Evolutionary conservation across 1,140 invertebrate genomes (phyloP), one percentile per base, ranked within the genome.

Genomic region (Drosophila murphyi): DNA sequence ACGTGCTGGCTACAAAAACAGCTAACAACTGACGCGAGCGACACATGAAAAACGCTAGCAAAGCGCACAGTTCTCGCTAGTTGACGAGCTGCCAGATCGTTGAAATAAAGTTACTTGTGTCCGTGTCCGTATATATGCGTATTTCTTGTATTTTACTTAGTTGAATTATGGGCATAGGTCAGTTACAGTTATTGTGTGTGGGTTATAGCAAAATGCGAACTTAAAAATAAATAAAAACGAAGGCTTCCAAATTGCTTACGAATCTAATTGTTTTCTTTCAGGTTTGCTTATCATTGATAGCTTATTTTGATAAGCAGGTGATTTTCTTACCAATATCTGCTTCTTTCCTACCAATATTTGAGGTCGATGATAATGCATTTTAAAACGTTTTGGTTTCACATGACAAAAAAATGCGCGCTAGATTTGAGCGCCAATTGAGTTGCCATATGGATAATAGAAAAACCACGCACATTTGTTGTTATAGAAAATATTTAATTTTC

Each of bases 401-500:
- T 20, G 20, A 20, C 20, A 20, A 20, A 0, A 34, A 34, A 34
- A 34, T 5, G 34, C 34, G 34, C 34, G 34, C 5, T 34, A 2
- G 5, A 34, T 34, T 34, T 34, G 5, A 4, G 39, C 39, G 8
- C 20, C 20, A 5, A 12, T 10, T 4, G 12, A 43, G 32, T 67
- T 57, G 28, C 45, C 34, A 50, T 55, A 20, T 35, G n/a, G 20
- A 3, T 29, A 1, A 41, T 61, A 69, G 7, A 43, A 35, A 78
- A 70, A 78, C 54, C 1, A 28, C 29, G 5, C 31, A 20, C 0
- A 20, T 10, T 4, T 55, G 52, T 28, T 51, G 82, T 87, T 81
- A 87, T 80, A 80, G 79, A 87, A 86, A 82, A 61, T 77, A 65
- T 52, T 75, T 75, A 8, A 45, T 80, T 67, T 61, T 74, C 68